Conservation (phyloP, 2,797 vertebrate species). For the Phataginus tricuspis region DNA sequence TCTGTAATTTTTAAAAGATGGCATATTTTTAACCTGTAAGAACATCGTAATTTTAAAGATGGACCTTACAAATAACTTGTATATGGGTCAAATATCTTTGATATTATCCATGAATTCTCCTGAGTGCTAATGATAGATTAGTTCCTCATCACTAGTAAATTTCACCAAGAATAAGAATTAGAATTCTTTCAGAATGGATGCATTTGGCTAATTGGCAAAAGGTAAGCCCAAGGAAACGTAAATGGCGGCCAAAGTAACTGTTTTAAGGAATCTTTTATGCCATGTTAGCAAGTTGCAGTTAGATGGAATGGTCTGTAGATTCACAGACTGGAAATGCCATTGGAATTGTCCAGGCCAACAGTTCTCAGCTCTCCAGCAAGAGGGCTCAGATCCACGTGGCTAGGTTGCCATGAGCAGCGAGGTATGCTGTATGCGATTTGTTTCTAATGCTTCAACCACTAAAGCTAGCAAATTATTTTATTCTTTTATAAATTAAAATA, state of each 20-base stretch:
- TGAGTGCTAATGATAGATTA: neutral
- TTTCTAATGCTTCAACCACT: neutral
- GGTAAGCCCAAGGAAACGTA: neutral
- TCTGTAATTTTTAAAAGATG: neutral
- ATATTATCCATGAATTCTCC: neutral
- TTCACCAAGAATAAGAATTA: conserved; percentile 47
- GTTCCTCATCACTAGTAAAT: neutral
- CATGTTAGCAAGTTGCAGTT: neutral
- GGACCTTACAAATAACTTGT: neutral
- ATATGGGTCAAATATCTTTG: conserved; percentile 19
- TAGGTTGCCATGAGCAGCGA: neutral
- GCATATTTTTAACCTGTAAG: neutral
- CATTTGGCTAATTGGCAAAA: neutral
- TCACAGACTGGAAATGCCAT: neutral
- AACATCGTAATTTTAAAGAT: conserved; percentile 8
- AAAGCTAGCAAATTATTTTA: neutral
- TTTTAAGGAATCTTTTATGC: neutral
- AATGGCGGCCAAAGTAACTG: neutral
- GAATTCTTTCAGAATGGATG: conserved; percentile 1
- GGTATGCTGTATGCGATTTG: neutral
- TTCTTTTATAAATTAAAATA: conserved; percentile 16
- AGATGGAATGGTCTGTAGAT: neutral
- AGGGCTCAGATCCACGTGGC: neutral
- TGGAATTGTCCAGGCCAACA: neutral
- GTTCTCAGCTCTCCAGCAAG: neutral